Evolutionary conservation across 2,888 invertebrate species (phyloP).

Genomic region (Microdon myrmicae): DNA sequence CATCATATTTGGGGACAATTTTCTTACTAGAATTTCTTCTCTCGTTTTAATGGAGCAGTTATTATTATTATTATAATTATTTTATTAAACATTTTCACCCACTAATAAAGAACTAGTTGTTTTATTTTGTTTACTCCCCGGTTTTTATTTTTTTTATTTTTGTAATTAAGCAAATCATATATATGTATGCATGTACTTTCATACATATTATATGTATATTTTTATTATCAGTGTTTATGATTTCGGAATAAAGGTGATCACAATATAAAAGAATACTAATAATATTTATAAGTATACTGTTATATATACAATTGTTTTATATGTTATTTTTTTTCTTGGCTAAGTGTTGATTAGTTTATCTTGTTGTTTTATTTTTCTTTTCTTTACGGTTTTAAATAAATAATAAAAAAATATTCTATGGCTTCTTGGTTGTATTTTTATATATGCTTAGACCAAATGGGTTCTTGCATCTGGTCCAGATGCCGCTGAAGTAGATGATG

Average conservation of each 20-base stretch:
- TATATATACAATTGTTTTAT: constrained; percentile 4
- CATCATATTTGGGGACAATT: no score
- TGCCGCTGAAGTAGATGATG: constrained; percentile 54
- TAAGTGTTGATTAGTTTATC: constrained; percentile 43
- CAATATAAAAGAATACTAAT: constrained; percentile 36
- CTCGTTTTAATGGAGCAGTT: constrained; percentile 20
- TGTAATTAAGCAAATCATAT: constrained; percentile 35
- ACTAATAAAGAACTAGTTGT: constrained; percentile 26
- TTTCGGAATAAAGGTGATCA: no score
- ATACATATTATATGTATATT: no score
- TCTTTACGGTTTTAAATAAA: constrained; percentile 41
- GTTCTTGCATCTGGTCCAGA: constrained; percentile 53
- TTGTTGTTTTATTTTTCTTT: constrained; percentile 22
- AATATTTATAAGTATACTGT: constrained; percentile 3
- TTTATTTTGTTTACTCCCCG: constrained; percentile 28
- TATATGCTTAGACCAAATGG: constrained; percentile 53
- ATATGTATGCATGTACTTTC: constrained; percentile 18
- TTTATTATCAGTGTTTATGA: no score
- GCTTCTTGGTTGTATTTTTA: constrained; percentile 12
- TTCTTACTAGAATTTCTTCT: no score
- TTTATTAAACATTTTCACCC: constrained; percentile 17
- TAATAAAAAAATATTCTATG: constrained; percentile 38
- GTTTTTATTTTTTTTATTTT: constrained; percentile 29
- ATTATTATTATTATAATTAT: constrained; percentile 17
- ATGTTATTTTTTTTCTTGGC: constrained; percentile 13